Evolutionary conservation across 92 coral and sea anemone genomes (phyloP).

Genomic region (Palythoa heliodiscus): DNA sequence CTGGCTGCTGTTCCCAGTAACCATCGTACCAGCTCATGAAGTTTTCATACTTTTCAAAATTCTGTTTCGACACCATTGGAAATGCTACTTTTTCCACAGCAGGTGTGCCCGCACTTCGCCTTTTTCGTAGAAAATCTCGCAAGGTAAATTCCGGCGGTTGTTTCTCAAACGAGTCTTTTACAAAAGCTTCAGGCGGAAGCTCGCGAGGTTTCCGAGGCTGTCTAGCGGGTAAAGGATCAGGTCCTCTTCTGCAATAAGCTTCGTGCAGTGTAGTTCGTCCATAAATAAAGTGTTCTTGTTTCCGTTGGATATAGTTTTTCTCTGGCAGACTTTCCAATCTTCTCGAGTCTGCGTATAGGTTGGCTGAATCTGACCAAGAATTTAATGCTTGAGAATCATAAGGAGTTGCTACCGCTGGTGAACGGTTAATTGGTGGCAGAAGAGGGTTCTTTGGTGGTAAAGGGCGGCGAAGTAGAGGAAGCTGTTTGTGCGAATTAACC

Average conservation of each 20-base stretch:
- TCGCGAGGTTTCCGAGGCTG: slow-evolving; percentile 84
- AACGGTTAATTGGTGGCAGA: slow-evolving; percentile 53
- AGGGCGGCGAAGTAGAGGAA: slow-evolving; percentile 94
- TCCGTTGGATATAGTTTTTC: slow-evolving; percentile 1
- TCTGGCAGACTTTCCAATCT: slow-evolving; percentile 33
- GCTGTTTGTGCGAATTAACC: slow-evolving; percentile 60
- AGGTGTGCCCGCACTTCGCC: slow-evolving; percentile 49
- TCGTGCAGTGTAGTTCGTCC: slow-evolving; percentile 34
- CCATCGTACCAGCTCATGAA: slow-evolving; percentile 81
- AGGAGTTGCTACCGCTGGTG: slow-evolving; percentile 47
- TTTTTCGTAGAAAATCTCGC: slow-evolving; percentile 66
- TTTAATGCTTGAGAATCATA: slow-evolving; percentile 41
- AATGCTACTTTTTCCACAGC: neutral
- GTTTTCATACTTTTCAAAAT: slow-evolving; percentile 83
- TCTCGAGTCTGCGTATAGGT: neutral
- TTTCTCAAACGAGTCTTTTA: slow-evolving; percentile 68
- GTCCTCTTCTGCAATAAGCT: slow-evolving; percentile 77
- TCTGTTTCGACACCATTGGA: slow-evolving; percentile 75
- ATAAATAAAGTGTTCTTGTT: neutral
- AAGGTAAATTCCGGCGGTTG: slow-evolving; percentile 89
- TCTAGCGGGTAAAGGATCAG: slow-evolving; percentile 87
- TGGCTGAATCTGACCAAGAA: slow-evolving; percentile 17
- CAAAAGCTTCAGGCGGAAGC: slow-evolving; percentile 63
- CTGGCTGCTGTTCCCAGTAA: slow-evolving; percentile 66
- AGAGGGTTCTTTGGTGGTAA: slow-evolving; percentile 82